A percentile compares a stretch with the other conserved stretches of the same genome.
Evolutionary conservation across 2,797 vertebrate genomes (phyloP).

Genomic region (Paramormyrops hopkinsi): DNA sequence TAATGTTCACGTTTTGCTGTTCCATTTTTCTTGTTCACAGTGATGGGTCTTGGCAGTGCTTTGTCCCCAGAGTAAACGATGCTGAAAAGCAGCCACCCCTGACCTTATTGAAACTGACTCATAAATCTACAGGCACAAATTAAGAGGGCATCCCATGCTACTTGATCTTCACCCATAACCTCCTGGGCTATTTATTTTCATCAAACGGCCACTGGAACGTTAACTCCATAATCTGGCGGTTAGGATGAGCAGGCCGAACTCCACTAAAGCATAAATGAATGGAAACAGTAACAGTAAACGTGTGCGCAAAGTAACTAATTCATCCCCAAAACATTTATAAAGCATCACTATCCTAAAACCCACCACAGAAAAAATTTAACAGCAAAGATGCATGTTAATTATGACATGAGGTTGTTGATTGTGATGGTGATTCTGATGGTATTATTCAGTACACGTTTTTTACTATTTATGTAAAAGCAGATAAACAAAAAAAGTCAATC

Average conservation of each 20-base stretch:
- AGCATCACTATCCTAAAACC: neutral
- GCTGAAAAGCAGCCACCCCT: constrained; percentile 57
- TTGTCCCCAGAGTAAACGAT: constrained; percentile 58
- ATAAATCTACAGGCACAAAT: constrained; percentile 64
- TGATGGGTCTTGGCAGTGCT: constrained; percentile 31
- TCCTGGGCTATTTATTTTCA: constrained; percentile 67
- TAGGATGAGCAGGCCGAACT: constrained; percentile 37
- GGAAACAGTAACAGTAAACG: constrained; percentile 51
- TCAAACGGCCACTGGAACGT: constrained; percentile 55
- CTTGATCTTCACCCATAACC: constrained; percentile 67
- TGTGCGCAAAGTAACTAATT: constrained; percentile 44
- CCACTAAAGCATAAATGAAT: constrained; percentile 31
- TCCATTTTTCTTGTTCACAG: constrained; percentile 27
- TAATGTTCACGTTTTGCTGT: constrained; percentile 33
- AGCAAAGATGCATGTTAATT: neutral
- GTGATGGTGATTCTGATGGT: neutral
- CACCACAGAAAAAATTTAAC: neutral
- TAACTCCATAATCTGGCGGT: constrained; percentile 41
- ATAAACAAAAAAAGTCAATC: neutral
- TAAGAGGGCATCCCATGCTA: constrained; percentile 54
- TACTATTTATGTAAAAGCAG: neutral
- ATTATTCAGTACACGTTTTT: neutral
- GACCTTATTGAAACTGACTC: constrained; percentile 39
- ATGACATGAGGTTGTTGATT: neutral
- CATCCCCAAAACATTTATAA: constrained; percentile 39